A percentile compares a stretch with the other conserved stretches of the same genome.
Evolutionary conservation across 2,888 invertebrate genomes (phyloP).

Genomic region (Cephus spinipes): DNA sequence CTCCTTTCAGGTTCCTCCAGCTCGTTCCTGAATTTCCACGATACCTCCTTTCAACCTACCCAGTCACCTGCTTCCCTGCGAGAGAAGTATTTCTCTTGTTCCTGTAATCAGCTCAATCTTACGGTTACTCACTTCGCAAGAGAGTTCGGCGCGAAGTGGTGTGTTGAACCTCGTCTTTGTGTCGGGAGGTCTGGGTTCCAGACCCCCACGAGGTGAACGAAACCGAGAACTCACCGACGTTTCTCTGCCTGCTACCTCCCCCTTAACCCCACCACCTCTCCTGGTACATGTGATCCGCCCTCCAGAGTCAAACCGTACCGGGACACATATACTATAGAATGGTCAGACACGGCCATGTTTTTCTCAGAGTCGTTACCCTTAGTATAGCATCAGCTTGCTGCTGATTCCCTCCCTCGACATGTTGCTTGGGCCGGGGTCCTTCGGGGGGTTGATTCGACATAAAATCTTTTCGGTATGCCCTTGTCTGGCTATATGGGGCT

Average conservation of each 20-base stretch:
- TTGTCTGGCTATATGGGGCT: background rate
- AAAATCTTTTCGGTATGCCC: background rate
- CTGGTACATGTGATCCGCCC: background rate
- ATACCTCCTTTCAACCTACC: background rate
- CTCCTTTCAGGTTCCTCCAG: background rate
- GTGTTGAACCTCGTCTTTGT: slow-evolving; percentile 26
- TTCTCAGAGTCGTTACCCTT: background rate
- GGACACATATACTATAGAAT: background rate
- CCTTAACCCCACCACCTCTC: background rate
- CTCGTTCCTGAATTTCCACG: background rate
- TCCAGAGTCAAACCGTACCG: background rate
- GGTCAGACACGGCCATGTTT: background rate
- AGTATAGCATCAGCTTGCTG: background rate
- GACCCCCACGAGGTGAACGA: slow-evolving; percentile 22
- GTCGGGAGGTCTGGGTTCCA: slow-evolving; percentile 20
- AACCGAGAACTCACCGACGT: slow-evolving; percentile 15
- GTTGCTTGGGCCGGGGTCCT: background rate
- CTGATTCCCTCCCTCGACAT: background rate
- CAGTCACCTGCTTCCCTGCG: background rate
- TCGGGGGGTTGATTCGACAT: background rate
- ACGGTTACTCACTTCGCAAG: background rate
- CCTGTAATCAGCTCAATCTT: background rate
- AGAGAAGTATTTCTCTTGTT: background rate
- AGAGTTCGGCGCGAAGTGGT: slow-evolving; percentile 14
- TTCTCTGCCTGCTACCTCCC: slow-evolving; percentile 4